phyloP scores from a whole-genome alignment of 92 coral and sea anemone species.

The Actinostola sp. region DNA sequence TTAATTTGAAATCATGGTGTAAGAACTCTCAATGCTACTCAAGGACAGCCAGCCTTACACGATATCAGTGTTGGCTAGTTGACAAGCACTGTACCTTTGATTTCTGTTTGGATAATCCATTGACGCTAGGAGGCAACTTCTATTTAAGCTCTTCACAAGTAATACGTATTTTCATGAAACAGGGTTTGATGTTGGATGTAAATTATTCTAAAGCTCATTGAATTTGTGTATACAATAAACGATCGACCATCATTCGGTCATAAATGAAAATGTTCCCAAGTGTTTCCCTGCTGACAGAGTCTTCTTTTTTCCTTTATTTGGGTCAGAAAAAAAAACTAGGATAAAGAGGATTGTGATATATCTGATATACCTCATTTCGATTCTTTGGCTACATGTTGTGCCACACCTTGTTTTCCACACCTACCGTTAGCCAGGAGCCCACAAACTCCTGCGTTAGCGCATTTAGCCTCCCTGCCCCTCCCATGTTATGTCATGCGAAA shows the following conservation, averaged over 20 bases:
- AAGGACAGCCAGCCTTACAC: neutral
- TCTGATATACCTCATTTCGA: neutral
- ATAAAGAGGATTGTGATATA: neutral
- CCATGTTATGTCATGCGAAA: too few relatives aligned
- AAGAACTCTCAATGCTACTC: neutral
- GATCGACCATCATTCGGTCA: conserved; percentile 1
- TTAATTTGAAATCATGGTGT: conserved; percentile 11
- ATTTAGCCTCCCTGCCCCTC: too few relatives aligned
- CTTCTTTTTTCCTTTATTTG: neutral
- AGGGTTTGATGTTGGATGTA: conserved; percentile 16
- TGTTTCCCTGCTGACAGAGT: neutral
- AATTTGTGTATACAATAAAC: conserved; percentile 18
- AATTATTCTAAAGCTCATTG: neutral
- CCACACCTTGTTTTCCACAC: too few relatives aligned
- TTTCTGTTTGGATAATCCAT: conserved; percentile 12
- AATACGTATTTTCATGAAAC: conserved; percentile 1
- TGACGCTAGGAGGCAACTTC: conserved; percentile 17
- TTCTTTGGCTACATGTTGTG: neutral
- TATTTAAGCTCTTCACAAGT: neutral
- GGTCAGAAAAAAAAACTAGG: neutral
- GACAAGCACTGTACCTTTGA: neutral
- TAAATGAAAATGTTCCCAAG: neutral
- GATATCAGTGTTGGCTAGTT: neutral
- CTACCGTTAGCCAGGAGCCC: too few relatives aligned
- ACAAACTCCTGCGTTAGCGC: too few relatives aligned